Evolutionary conservation across 2,888 invertebrate genomes (phyloP), one percentile per base, ranked within the genome.

Genomic region (Ametastegia equiseti): DNA sequence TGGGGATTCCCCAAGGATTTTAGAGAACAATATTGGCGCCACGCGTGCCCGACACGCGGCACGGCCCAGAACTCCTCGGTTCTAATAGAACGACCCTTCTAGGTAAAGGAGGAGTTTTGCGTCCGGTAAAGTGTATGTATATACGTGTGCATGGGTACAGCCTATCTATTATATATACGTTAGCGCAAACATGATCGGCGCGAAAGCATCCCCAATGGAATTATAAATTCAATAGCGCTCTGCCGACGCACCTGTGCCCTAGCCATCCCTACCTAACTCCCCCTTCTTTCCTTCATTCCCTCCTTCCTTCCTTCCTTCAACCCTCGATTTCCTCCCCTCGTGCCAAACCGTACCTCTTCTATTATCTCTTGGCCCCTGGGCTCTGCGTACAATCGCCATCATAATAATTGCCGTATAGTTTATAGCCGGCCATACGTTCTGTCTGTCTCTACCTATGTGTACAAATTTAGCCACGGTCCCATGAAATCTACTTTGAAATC

Each of bases 211-310:
- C 85, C 84, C 89, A 88, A 88, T 88, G 86, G 86, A 89, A 89
- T 90, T 89, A 89, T 87, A 87, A 88, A 89, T 89, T 89, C 87
- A 89, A 85, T 86, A 87, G 85, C 84, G 83, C 82, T 83, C 84
- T 82, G 83, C 82, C 67, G 80, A 86, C 86, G 83, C 89, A 89
- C 89, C 90, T 90, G 90, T 88, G 89, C 86, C 88, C 85, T 36
- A 30, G 27, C 45, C 81, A 57, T 75, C 73, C 81, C 9, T 19
- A 27, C 81, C 63, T 81, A n/a, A 27, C 36, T 73, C 67, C 80
- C 47, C n/a, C n/a, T n/a, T n/a, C n/a, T n/a, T n/a, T n/a, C n/a
- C n/a, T n/a, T n/a, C n/a, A n/a, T n/a, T n/a, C n/a, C n/a, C n/a
- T n/a, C 63, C 78, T 77, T 9, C 39, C 36, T 73, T 60, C 80